Evolutionary conservation across 2,113 vertebrate species (phyloP).

Genomic region (Holacanthus passer): DNA sequence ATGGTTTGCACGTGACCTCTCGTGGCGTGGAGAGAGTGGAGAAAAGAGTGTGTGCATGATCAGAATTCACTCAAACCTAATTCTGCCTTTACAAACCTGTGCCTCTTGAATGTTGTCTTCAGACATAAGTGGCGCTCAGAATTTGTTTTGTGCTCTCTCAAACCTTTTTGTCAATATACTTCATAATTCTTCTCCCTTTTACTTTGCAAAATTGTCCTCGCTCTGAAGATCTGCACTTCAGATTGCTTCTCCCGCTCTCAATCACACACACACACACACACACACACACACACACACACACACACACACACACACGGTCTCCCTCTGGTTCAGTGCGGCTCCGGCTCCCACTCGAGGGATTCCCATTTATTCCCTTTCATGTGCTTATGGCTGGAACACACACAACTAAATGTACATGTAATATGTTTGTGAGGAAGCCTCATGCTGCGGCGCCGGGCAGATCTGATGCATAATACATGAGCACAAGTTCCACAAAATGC

Average conservation of each 20-base stretch:
- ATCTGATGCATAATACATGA: slow-evolving; percentile 27
- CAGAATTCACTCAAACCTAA: not conserved
- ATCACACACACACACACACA: not conserved
- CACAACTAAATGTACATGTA: not conserved
- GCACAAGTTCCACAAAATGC: slow-evolving; percentile 7
- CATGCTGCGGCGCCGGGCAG: slow-evolving; percentile 1
- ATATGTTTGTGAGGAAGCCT: not conserved
- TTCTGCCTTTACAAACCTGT: not conserved
- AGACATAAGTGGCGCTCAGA: not conserved
- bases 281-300: slow-evolving; percentile 6
- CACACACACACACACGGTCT: slow-evolving; percentile 4
- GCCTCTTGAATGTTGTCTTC: not conserved
- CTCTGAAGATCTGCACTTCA: not conserved
- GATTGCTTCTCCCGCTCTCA: not conserved
- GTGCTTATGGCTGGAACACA: not conserved
- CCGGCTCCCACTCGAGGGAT: slow-evolving; percentile 15
- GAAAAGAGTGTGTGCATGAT: not conserved
- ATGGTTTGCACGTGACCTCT: not conserved
- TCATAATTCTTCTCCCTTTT: not conserved
- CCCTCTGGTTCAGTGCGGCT: not conserved
- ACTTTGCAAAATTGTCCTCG: not conserved
- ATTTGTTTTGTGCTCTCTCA: not conserved
- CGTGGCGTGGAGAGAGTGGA: not conserved
- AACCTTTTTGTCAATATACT: not conserved
- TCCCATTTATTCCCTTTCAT: slow-evolving; percentile 13